Conservation (phyloP, 2,113 vertebrate genomes). For the Lichenostomus cassidix region DNA sequence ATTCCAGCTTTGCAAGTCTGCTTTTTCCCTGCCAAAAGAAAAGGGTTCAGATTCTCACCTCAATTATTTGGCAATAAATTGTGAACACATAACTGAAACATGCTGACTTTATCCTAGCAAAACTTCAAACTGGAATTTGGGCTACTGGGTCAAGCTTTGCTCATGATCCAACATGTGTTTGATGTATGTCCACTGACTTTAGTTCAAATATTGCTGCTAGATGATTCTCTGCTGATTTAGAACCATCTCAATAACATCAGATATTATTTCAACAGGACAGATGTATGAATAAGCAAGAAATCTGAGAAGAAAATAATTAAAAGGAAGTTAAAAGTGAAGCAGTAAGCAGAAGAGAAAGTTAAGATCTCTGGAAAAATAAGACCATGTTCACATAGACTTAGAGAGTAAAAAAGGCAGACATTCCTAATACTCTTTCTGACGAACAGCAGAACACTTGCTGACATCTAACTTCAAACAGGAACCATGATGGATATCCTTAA, state of each 20-base stretch:
- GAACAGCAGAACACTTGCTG: neutral
- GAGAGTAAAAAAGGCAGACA: neutral
- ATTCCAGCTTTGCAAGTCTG: slow-evolving; percentile 21
- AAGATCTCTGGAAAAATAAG: neutral
- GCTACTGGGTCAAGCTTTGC: neutral
- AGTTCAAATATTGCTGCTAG: neutral
- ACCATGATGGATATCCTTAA: neutral
- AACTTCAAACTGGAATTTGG: neutral
- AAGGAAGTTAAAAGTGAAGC: neutral
- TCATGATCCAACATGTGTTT: neutral
- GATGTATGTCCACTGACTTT: slow-evolving; percentile 50
- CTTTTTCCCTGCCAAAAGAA: neutral
- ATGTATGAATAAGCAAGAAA: neutral
- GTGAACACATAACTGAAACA: neutral
- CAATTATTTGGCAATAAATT: slow-evolving; percentile 1
- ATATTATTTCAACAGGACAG: neutral
- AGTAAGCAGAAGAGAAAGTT: neutral
- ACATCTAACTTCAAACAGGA: slow-evolving; percentile 3
- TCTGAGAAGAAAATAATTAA: neutral
- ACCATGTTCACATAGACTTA: neutral
- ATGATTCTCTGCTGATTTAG: neutral
- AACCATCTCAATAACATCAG: neutral
- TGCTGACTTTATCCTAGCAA: neutral
- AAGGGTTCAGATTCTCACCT: neutral
- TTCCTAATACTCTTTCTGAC: neutral